Percentiles rank a stretch among this genome's conserved stretches.
Evolutionary conservation across 2,113 vertebrate genomes (phyloP).

Genomic region (Ciconia stormi): DNA sequence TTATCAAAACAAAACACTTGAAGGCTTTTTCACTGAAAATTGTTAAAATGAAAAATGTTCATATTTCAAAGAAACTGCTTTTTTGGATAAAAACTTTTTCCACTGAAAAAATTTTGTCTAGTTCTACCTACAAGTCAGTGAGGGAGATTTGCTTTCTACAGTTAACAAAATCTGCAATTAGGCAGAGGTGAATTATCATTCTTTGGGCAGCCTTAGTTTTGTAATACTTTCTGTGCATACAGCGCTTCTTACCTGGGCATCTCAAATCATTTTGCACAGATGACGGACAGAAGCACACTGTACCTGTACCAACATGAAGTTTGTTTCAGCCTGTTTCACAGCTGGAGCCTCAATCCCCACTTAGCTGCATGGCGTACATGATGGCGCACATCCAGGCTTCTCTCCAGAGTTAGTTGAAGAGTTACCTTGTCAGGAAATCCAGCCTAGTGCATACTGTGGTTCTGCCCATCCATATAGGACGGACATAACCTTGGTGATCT

Average conservation of each 20-base stretch:
- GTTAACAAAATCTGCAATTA: background rate
- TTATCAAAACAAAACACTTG: constrained; percentile 14
- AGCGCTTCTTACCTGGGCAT: background rate
- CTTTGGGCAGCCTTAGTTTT: background rate
- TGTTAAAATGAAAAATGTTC: background rate
- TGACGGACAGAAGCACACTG: background rate
- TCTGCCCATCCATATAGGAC: background rate
- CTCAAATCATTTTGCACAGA: background rate
- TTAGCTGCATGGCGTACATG: rapidly evolving
- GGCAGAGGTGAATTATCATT: background rate
- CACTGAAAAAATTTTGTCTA: background rate
- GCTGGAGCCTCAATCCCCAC: background rate
- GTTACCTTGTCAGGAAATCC: background rate
- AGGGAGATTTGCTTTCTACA: background rate
- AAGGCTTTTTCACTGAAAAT: background rate
- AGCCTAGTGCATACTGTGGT: background rate
- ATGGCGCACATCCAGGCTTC: background rate
- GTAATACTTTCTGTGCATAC: background rate
- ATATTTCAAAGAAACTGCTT: background rate
- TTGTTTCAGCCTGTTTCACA: background rate
- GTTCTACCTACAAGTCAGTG: background rate
- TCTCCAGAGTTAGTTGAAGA: background rate
- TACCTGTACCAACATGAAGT: too few species aligned
- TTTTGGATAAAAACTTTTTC: background rate
- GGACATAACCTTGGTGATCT: background rate